Base-by-base conservation (phyloP, 2,797 vertebrate species). In the Ciconia nigra region DNA sequence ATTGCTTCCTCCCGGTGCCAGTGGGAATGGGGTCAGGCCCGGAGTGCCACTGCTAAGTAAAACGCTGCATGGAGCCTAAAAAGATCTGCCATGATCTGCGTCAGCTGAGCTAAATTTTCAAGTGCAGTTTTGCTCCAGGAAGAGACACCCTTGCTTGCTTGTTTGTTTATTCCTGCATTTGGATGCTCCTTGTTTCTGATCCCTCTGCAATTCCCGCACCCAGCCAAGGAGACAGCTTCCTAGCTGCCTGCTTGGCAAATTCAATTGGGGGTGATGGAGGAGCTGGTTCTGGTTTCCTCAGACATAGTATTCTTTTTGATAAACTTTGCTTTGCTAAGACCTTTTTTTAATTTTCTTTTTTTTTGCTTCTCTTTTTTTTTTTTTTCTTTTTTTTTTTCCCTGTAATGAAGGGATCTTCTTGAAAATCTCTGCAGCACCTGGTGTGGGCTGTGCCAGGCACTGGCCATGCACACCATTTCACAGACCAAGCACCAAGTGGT, bases 1-100 rank as follows among this genome's bases (percentile, higher is more conserved):
- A 46, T 14, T 0, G 0, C 21, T 61, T 31, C 33, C 5, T 58
- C 24, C n/a, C 0, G 0, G 14, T n/a, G 67, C 41, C 0, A 0
- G 5, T 41, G 59, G 74, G 67, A 52, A 26, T 0, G 7, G 66
- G 15, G 44, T 11, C 74, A 70, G 46, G 28, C 24, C 66, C 15
- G 10, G 55, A 66, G 54, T 2, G 41, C 71, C 57, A 82, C 87
- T 28, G 51, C 41, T 13, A 4, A 80, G 49, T n/a, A 51, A 81
- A 93, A 58, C 41, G 9, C 82, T 47, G 84, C 83, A 51, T 2
- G 28, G 74, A 91, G 63, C 89, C 87, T 91, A 92, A 83, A 93
- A 96, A 91, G 78, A 95, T 82, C 87, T 17, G 10, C 62, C 1
- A 0, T 73, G 28, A 29, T 37, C 22, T 74, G 92, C 61, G 10